phyloP scores from a whole-genome alignment of 2,888 invertebrate species.

The Julus scanicus region DNA sequence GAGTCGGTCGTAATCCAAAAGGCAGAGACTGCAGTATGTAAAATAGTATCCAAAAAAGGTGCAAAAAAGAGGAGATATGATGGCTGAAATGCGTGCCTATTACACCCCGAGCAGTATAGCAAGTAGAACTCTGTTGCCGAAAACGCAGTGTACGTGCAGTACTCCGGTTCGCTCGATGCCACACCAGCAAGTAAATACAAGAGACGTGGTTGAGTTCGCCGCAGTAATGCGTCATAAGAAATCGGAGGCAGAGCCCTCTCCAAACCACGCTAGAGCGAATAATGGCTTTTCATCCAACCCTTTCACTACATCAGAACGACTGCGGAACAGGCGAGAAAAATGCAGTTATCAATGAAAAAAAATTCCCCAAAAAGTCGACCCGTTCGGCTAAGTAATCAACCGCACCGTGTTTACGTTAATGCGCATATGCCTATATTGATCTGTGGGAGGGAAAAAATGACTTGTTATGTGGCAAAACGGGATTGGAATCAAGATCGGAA shows the following conservation, averaged over 20 bases:
- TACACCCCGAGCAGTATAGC: not conserved
- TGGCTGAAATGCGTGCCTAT: not conserved
- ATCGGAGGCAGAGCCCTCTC: slow-evolving; percentile 5
- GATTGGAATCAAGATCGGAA: not conserved
- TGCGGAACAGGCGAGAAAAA: not conserved
- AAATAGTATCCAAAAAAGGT: slow-evolving; percentile 9
- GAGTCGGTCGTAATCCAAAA: not conserved
- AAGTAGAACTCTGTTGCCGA: too few species aligned
- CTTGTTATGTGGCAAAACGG: not conserved
- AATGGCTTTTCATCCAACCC: slow-evolving; percentile 15
- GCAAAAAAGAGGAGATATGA: not conserved
- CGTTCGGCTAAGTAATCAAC: not conserved
- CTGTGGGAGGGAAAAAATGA: not conserved
- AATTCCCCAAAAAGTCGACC: not conserved
- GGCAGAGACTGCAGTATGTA: not conserved
- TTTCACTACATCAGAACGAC: not conserved
- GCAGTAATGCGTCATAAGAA: slow-evolving; percentile 17
- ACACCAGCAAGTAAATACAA: not conserved
- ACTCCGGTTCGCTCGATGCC: not conserved
- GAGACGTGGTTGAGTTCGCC: slow-evolving; percentile 14
- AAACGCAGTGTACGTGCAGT: not conserved
- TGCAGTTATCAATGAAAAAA: not conserved
- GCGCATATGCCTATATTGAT: not conserved
- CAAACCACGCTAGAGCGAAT: not conserved
- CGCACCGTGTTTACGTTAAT: not conserved